Evolutionary conservation across 1,140 invertebrate genomes (phyloP).

Genomic region (Anoplophora glabripennis): DNA sequence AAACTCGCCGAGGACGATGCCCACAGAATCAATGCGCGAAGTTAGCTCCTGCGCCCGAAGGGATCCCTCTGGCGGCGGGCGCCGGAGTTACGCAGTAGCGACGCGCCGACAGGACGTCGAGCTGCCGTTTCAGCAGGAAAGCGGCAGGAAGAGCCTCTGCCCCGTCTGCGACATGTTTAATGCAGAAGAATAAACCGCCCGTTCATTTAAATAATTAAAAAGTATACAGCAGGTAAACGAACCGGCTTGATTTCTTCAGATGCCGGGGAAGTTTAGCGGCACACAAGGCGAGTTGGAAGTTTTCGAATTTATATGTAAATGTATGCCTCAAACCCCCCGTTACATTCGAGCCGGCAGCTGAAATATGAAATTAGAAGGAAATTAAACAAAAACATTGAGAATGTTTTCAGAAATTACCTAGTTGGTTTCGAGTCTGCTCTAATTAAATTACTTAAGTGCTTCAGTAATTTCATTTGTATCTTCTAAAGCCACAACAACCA

Average conservation of each 20-base stretch:
- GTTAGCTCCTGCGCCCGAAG: constrained; percentile 36
- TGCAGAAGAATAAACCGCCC: constrained; percentile 38
- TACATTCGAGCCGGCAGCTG: constrained; percentile 27
- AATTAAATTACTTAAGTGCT: no score
- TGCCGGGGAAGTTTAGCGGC: constrained; percentile 23
- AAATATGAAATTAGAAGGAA: constrained; percentile 34
- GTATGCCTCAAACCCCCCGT: constrained; percentile 31
- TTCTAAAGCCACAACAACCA: no score
- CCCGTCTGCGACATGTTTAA: constrained; percentile 34
- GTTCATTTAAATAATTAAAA: constrained; percentile 47
- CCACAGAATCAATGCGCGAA: constrained; percentile 41
- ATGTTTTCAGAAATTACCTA: constrained; percentile 4
- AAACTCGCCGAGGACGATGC: constrained; percentile 29
- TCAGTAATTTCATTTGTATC: no score
- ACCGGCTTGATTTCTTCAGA: constrained; percentile 35
- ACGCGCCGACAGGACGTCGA: constrained; percentile 9
- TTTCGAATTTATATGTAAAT: constrained; percentile 43
- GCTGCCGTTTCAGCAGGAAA: constrained; percentile 2
- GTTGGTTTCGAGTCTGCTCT: background rate
- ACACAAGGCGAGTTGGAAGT: constrained; percentile 37
- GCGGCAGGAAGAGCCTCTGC: background rate
- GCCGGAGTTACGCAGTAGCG: constrained; percentile 16
- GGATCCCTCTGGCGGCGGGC: constrained; percentile 27
- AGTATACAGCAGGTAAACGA: constrained; percentile 44
- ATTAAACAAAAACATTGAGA: constrained; percentile 33